A percentile compares a stretch with the other conserved stretches of the same genome.
These are phyloP conservation scores for Hermetia illucens DNA, from an alignment of 1,140 invertebrate genomes.

Conservation along the genomic window DNA sequence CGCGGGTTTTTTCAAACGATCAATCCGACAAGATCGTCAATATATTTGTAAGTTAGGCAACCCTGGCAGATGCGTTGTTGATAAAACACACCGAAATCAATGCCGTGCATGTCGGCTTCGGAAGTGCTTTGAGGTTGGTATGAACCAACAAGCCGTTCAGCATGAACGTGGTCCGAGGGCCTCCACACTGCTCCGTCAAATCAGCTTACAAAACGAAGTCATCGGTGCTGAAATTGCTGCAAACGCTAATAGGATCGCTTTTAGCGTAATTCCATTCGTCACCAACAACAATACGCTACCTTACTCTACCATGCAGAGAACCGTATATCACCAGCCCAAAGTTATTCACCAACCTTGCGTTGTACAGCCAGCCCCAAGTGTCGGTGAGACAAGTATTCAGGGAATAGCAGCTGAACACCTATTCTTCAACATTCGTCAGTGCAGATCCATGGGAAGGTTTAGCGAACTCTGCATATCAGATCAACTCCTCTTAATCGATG, in stretches of 20 bases:
- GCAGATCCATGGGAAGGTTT: constrained; percentile 63
- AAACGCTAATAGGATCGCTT: constrained; percentile 19
- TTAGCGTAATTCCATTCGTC: constrained; percentile 22
- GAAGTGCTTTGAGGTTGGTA: constrained; percentile 88
- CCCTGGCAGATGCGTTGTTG: constrained; percentile 75
- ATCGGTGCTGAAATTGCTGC: constrained; percentile 17
- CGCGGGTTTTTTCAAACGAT: constrained; percentile 89
- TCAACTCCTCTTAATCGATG: constrained; percentile 68
- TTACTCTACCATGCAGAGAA: constrained; percentile 24
- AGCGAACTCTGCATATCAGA: constrained; percentile 59
- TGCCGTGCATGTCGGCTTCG: constrained; percentile 88
- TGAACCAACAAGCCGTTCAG: constrained; percentile 98
- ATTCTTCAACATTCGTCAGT: constrained; percentile 84
- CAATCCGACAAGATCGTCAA: constrained; percentile 84
- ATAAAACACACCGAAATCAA: constrained; percentile 95
- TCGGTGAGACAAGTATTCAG: constrained; percentile 49
- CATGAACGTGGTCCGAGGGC: constrained; percentile 94
- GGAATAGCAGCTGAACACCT: constrained; percentile 79
- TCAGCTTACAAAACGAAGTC: constrained; percentile 53
- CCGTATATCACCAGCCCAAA: too few relatives aligned
- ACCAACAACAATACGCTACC: constrained; percentile 10
- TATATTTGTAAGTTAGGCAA: constrained; percentile 91
- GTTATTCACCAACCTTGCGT: constrained; percentile 14
- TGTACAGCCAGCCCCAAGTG: constrained; percentile 22
- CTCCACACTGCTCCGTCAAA: constrained; percentile 77